Evolutionary conservation across 1,140 invertebrate species (phyloP).

Genomic region (Zeugodacus cucurbitae): DNA sequence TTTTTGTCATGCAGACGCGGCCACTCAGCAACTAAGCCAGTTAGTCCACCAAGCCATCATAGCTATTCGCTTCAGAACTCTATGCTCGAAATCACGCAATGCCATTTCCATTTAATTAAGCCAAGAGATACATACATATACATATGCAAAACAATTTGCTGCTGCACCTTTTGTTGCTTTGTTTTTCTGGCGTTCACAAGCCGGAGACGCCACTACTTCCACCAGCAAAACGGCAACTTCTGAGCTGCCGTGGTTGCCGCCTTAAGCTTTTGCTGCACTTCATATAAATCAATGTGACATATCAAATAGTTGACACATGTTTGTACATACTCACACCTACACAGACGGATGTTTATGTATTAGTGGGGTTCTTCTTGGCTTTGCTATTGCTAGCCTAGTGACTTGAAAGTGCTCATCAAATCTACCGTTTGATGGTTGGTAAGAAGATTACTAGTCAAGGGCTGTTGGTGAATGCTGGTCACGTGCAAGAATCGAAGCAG

Average conservation of each 20-base stretch:
- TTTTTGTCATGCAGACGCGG: not conserved
- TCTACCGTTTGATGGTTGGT: not conserved
- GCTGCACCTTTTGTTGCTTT: not conserved
- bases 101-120: constrained; percentile 22
- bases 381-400: constrained; percentile 26
- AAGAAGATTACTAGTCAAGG: not conserved
- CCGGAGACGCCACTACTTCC: not conserved
- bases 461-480: not conserved
- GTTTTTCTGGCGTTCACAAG: not conserved
- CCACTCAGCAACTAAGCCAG: not conserved
- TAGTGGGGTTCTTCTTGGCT: not conserved
- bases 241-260: not conserved
- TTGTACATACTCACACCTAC: not conserved
- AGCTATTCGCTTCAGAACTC: not conserved
- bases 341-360: not conserved
- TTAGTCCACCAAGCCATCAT: not conserved
- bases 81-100: not conserved
- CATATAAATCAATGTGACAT: constrained; percentile 17
- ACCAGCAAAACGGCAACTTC: not conserved
- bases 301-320: not conserved
- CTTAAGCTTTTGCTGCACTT: constrained; percentile 7
- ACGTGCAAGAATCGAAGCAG: constrained; percentile 20
- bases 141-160: not conserved
- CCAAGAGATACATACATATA: not conserved
- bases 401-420: constrained; percentile 4